phyloP scores from a whole-genome alignment of 2,797 vertebrate species.

The Rhinichthys osculus region DNA sequence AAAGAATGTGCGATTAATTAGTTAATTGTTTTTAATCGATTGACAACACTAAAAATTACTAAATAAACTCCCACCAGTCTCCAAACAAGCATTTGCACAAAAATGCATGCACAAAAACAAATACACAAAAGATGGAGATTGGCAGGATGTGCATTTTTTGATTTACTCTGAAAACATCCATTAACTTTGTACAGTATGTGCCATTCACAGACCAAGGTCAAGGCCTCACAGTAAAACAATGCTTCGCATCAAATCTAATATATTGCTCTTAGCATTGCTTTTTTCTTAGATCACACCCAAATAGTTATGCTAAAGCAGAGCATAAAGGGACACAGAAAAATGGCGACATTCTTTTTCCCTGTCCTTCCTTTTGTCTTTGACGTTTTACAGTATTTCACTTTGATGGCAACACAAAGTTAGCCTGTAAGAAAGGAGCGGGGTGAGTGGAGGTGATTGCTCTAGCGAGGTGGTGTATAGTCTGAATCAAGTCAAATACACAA shows the following conservation, averaged over 20 bases:
- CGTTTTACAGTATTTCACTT: constrained; percentile 58
- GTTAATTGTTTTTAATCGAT: too few relatives aligned
- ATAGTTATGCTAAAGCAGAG: constrained; percentile 43
- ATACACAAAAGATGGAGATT: neutral
- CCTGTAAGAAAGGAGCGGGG: constrained; percentile 63
- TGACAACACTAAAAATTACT: too few relatives aligned
- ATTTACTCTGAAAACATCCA: constrained; percentile 50
- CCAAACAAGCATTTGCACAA: constrained; percentile 4
- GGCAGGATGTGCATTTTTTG: constrained; percentile 34
- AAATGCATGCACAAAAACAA: constrained; percentile 33
- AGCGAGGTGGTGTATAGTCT: constrained; percentile 22
- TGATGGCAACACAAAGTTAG: constrained; percentile 76
- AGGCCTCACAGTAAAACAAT: constrained; percentile 37
- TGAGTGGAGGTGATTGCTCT: constrained; percentile 66
- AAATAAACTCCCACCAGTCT: neutral
- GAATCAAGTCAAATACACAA: constrained; percentile 70
- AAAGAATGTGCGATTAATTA: too few relatives aligned
- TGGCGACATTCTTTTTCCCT: constrained; percentile 61
- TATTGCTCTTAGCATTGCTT: constrained; percentile 48
- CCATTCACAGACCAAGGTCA: constrained; percentile 61
- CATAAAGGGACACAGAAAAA: constrained; percentile 77
- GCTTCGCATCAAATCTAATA: constrained; percentile 50
- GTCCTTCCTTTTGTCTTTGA: constrained; percentile 36
- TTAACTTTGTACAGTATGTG: constrained; percentile 40
- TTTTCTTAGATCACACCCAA: constrained; percentile 46